Conservation (phyloP, 2,113 vertebrate genomes). For the Calonectris borealis region DNA sequence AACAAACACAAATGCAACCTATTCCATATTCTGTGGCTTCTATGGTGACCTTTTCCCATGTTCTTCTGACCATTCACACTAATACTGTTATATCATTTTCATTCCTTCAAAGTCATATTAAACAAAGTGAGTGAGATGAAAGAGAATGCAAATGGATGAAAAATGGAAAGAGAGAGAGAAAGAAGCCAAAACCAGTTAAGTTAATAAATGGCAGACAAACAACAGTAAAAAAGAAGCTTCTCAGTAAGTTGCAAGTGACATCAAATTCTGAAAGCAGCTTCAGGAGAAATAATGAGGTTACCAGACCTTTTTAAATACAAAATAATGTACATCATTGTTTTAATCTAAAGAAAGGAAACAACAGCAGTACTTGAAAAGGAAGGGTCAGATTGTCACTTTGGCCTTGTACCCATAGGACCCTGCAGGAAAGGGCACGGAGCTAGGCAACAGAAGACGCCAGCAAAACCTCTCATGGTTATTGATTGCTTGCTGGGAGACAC, state of each 20-base stretch:
- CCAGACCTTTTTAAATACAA: background rate
- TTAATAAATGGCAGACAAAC: background rate
- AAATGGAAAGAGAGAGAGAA: background rate
- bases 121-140: background rate
- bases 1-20: background rate
- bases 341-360: background rate
- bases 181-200: background rate
- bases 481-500: background rate
- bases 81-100: background rate
- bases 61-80: background rate
- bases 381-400: background rate
- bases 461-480: background rate
- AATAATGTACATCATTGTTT: background rate
- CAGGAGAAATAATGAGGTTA: background rate
- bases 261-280: background rate
- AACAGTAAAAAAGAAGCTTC: background rate
- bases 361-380: background rate
- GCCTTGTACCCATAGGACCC: background rate
- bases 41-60: background rate
- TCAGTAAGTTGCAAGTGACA: background rate
- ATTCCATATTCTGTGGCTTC: background rate
- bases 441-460: background rate
- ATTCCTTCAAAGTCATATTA: background rate
- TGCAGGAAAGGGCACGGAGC: background rate
- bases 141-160: background rate